Percentiles rank a stretch among this genome's conserved stretches.
phyloP scores from a whole-genome alignment of 1,140 invertebrate species.

The Trichomalopsis sarcophagae region DNA sequence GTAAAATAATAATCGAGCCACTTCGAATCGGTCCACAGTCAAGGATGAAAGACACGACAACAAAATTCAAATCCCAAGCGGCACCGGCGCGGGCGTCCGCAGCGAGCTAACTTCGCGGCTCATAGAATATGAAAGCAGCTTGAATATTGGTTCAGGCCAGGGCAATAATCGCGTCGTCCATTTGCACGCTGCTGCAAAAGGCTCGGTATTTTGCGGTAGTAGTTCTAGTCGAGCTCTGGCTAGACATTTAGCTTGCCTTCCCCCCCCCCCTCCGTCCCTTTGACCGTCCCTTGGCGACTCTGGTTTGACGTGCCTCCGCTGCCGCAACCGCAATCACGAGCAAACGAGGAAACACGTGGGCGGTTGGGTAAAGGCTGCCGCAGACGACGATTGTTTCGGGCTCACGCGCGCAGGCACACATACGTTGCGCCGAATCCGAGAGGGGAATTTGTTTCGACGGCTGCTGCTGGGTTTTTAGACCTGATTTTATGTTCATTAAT shows the following conservation, averaged over 20 bases:
- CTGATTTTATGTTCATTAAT: too few relatives aligned
- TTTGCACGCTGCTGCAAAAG: not conserved
- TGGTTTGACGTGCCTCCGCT: conserved; percentile 24
- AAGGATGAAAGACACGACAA: too few relatives aligned
- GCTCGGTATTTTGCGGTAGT: not conserved
- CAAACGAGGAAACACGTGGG: conserved; percentile 6
- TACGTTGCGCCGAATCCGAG: too few relatives aligned
- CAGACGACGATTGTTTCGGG: not conserved
- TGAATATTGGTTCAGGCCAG: not conserved
- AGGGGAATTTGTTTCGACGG: too few relatives aligned
- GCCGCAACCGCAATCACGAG: conserved; percentile 28
- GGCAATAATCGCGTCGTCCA: not conserved
- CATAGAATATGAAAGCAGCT: conserved; percentile 2
- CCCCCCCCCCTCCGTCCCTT: not conserved
- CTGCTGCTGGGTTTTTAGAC: too few relatives aligned
- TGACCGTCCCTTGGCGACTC: not conserved
- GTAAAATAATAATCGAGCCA: too few relatives aligned
- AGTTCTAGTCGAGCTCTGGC: not conserved
- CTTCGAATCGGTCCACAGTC: too few relatives aligned
- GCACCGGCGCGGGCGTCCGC: too few relatives aligned
- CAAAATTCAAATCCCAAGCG: too few relatives aligned
- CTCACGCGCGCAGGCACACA: not conserved
- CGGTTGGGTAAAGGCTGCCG: not conserved
- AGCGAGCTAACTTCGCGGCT: not conserved
- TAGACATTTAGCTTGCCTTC: not conserved